Evolutionary conservation across 2,113 vertebrate genomes (phyloP), one percentile per base, ranked within the genome.

Genomic region (Calyptommatus sinebrachiatus): DNA sequence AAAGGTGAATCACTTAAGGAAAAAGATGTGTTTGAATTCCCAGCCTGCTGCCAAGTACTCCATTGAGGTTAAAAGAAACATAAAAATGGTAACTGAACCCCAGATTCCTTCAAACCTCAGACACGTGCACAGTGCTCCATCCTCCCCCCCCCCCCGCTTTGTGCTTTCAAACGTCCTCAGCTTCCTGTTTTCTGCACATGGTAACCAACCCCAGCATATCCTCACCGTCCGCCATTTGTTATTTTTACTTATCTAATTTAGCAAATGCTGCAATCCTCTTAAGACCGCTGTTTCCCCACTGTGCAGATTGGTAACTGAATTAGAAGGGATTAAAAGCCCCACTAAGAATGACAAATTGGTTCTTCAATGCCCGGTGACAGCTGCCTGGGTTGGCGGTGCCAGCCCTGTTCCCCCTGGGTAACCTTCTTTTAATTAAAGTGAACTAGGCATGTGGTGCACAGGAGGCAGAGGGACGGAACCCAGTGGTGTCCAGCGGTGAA

Each of bases 181-280:
- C 20, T 60, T 46, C 41, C 35, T 65, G 53, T 35, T 14, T 12
- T 45, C 61, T 7, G 8, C 70, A 45, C 28, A 35, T 14, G 9
- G 63, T 62, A 2, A 28, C 76, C 7, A 4, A 28, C 67, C 72
- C 11, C 66, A 41, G 20, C 20, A 16, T 68, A 1, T 7, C 29
- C 76, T 78, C 81, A 53, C 73, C 12, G 31, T 72, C 78, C 81
- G 68, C 77, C 75, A 88, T 94, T 93, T 92, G 93, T 96, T 95
- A 94, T 95, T 95, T 94, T 94, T 94, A 92, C 93, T 94, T 94
- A 94, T 96, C 95, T 96, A 95, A 96, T 96, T 96, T 96, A 93
- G 93, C 93, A 92, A 96, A 95, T 95, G 94, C 94, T 89, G 89
- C 90, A 94, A 96, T 96, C 96, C 95, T 96, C 95, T 96, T 96